Evolutionary conservation across 2,888 invertebrate species (phyloP), one percentile per base, ranked within the genome.

Genomic region (Pollenia amentaria): DNA sequence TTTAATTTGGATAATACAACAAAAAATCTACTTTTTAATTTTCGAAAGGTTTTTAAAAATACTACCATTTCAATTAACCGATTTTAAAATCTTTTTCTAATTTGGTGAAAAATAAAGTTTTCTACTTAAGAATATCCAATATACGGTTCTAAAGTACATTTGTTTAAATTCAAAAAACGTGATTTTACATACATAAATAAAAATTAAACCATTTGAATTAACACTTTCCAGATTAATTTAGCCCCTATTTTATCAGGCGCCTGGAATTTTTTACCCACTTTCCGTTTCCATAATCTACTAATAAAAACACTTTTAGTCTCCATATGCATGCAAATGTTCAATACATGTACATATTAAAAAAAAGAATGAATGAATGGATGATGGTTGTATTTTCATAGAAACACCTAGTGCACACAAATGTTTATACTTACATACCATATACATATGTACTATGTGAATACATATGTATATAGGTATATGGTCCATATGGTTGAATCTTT

Each of bases 261-360:
- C 53, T 38, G 14, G 40, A 53, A 38, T 55, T n/a, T 70, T 62
- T 55, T 11, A 64, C 10, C 18, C 64, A 72, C 53, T 72, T 72
- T 53, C 16, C 79, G 29, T 29, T 29, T 29, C 29, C 29, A 29
- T 29, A 0, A 53, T 53, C 29, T 53, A 70, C 62, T 70, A 44
- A 76, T 76, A 64, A 82, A 76, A 82, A 67, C 67, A 70, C 70
- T 77, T 70, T 77, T n/a, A 55, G 40, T 77, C 44, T 70, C 38
- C 62, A 83, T 65, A 55, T 77, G 38, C 18, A 62, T 83, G 40
- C n/a, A 44, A 42, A 40, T 40, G 21, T 57, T 29, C 29, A 29
- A 46, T 38, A n/a, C 38, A n/a, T n/a, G 7, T 44, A 18, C 14
- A 46, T 67, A 44, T 51, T 46, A 8, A 73, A 65, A 46, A 40